phyloP scores from a whole-genome alignment of 2,888 invertebrate genomes.

The Pherbina coryleti region DNA sequence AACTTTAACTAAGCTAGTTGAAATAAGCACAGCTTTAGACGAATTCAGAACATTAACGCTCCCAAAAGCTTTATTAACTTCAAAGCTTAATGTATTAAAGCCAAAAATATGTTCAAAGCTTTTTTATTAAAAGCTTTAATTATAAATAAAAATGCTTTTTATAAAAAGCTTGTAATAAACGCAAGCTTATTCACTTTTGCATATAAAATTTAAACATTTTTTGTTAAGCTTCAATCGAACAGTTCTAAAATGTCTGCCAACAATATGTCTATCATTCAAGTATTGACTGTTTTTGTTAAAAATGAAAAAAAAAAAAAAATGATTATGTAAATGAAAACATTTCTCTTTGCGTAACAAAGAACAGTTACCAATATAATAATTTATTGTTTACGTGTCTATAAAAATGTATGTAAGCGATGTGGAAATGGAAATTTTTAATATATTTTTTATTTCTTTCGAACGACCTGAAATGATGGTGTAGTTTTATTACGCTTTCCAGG shows the following conservation, averaged over 20 bases:
- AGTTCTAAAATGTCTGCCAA: no score
- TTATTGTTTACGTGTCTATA: background rate
- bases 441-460: slow-evolving; percentile 30
- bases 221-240: no score
- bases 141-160: no score
- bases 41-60: background rate
- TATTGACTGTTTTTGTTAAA: background rate
- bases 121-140: no score
- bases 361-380: background rate
- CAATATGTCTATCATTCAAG: no score
- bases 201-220: no score
- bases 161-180: no score
- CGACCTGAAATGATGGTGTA: slow-evolving; percentile 1
- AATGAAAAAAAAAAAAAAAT: background rate
- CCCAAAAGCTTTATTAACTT: background rate
- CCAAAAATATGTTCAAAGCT: no score
- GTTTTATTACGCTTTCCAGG: background rate
- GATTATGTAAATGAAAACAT: background rate
- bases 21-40: background rate
- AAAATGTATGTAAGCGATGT: slow-evolving; percentile 2
- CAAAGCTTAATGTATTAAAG: no score
- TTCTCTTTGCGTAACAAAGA: background rate
- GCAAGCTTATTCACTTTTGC: no score
- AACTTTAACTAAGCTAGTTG: background rate
- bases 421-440: slow-evolving; percentile 10